Conservation (phyloP, 2,113 vertebrate genomes). For the Acrocephalus kingi region DNA sequence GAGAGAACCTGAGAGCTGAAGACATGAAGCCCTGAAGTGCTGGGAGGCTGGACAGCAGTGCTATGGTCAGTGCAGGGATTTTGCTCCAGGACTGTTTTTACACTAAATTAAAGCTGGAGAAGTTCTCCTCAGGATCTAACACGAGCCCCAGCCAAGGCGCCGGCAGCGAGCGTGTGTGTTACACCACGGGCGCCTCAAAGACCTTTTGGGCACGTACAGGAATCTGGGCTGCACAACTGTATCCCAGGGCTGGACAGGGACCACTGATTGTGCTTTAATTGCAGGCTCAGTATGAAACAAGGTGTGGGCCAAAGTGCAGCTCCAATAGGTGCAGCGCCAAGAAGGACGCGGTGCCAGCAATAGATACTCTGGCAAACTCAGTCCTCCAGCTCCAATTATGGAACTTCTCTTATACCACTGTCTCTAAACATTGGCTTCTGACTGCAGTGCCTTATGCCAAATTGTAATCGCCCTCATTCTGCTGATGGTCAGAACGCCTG, state of each 20-base stretch:
- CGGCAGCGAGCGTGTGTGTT: rapidly evolving
- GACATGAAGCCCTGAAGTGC: neutral
- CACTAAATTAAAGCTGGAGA: neutral
- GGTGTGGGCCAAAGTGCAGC: constrained; percentile 61
- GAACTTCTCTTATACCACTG: constrained; percentile 55
- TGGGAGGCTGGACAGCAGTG: neutral
- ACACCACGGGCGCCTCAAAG: rapidly evolving
- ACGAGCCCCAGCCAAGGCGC: neutral
- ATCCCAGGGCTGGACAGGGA: constrained; percentile 70
- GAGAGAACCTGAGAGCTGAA: neutral
- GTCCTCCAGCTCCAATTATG: constrained; percentile 43
- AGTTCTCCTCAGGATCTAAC: neutral
- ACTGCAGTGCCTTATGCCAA: constrained; percentile 45
- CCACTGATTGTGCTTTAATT: constrained; percentile 47
- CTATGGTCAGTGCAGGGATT: neutral
- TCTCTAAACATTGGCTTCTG: constrained; percentile 60
- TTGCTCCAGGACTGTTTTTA: neutral
- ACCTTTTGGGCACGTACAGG: neutral
- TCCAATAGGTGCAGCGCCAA: constrained; percentile 39
- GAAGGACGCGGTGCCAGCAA: constrained; percentile 36
- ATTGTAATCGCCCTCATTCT: constrained; percentile 58
- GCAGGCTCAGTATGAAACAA: constrained; percentile 12
- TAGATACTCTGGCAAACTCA: constrained; percentile 58
- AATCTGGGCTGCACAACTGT: neutral
- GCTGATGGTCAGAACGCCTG: constrained; percentile 39